Evolutionary conservation across 2,888 invertebrate genomes (phyloP), one percentile per base, ranked within the genome.

Genomic region (Gastrophysa polygoni): DNA sequence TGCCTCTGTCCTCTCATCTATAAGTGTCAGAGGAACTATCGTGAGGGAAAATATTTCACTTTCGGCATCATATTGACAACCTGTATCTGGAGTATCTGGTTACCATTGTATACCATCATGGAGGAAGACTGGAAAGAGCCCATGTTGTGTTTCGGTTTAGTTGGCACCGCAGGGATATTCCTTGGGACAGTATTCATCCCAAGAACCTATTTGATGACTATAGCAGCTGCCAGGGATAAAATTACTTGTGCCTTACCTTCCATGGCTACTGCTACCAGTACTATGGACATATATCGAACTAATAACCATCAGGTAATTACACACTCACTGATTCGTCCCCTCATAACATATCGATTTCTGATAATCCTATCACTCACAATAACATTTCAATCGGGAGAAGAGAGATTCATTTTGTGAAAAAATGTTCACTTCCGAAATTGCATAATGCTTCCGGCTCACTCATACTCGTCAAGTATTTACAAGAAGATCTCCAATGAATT

Each of bases 171-270:
- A 0, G 87, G 88, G 72, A 83, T 86, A 1, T 83, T 90, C 43
- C 78, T 90, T 21, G 82, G 87, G 6, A 84, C 86, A 0, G 83
- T 90, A n/a, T 85, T 90, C 67, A 86, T 90, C 73, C 90, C 90
- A 0, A 82, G 89, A 54, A 88, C 89, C 0, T 90, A 90, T 71
- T 82, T 88, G 60, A 90, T 90, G 83, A 85, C 88, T 3, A 85
- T 86, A 1, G 85, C 88, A 21, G 83, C 87, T 20, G 86, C 87
- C 18, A 82, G 87, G 17, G 87, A 88, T 46, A 86, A 88, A 68
- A 82, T 86, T 66, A 84, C 85, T 1, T 85, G 83, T 69, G 82
- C 83, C 0, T 71, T 86, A 57, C 85, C 86, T 0, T 85, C 85
- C 75, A 79, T 81, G 44, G 76, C 76, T 7, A 77, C 78, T 4